Percentiles rank a stretch among this genome's conserved stretches.
Conservation (phyloP, 2,888 invertebrate genomes). For the Pammene aurita region DNA sequence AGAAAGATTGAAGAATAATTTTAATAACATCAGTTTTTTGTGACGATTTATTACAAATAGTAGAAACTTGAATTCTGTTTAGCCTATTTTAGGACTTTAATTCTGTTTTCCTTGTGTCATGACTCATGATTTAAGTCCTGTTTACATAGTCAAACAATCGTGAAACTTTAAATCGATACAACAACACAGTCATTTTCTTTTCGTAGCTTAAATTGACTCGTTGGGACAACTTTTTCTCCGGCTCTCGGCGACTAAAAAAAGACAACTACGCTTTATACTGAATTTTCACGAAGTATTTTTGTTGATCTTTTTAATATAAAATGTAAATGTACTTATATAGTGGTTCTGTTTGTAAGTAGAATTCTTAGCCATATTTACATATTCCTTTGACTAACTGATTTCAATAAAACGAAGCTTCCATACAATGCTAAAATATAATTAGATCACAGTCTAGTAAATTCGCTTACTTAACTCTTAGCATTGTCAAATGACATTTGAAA, state of each 20-base stretch:
- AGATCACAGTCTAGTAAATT: too few species aligned
- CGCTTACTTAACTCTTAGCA: too few species aligned
- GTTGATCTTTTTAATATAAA: constrained; percentile 66
- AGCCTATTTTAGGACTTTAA: too few species aligned
- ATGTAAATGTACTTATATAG: constrained; percentile 60
- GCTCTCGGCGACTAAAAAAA: constrained; percentile 68
- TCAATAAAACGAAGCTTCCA: background rate
- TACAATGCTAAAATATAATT: too few species aligned
- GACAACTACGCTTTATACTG: constrained; percentile 63
- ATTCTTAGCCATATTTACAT: constrained; percentile 21
- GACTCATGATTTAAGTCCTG: too few species aligned
- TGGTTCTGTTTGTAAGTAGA: constrained; percentile 41
- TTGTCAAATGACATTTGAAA: too few species aligned
- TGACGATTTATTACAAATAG: too few species aligned
- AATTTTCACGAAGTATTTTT: constrained; percentile 77
- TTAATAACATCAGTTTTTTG: too few species aligned
- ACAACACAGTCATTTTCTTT: constrained; percentile 50
- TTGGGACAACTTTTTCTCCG: constrained; percentile 69
- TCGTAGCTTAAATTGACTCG: constrained; percentile 79
- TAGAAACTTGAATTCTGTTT: too few species aligned
- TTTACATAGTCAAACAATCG: too few species aligned
- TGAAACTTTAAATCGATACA: constrained; percentile 1
- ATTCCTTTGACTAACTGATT: constrained; percentile 14
- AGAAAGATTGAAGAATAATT: too few species aligned
- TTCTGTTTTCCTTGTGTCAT: too few species aligned